Evolutionary conservation across 2,888 invertebrate genomes (phyloP), one percentile per base, ranked within the genome.

Genomic region (Luperina nickerlii): DNA sequence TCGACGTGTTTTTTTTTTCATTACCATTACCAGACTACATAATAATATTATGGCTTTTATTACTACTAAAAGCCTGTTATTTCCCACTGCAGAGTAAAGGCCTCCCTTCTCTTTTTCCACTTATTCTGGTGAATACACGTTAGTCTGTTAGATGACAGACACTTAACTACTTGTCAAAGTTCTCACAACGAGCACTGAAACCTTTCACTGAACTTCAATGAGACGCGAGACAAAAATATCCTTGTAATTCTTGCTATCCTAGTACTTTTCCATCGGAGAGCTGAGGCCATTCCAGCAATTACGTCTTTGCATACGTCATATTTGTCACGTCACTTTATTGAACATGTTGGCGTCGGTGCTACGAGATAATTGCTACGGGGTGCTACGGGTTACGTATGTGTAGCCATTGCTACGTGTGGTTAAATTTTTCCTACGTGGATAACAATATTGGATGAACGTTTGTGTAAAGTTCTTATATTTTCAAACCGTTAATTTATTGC

Each of bases 211-310:
- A 24, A 51, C 24, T 6, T 45, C 11, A 13, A 38, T 7, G n/a
- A 7, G 11, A 48, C 18, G 51, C 32, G 15, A 45, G 0, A 45
- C 0, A 45, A 45, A 45, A 45, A 11, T 11, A 8, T 63, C 38
- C 54, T 71, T 4, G 20, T 27, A 15, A 27, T 15, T 27, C 38
- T 57, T 83, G 73, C 32, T 79, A 8, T 15, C 73, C 75, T 83
- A 54, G 82, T 82, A 78, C 57, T 66, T 42, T 80, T 86, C n/a
- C 48, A 69, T 57, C 65, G 66, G n/a, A 67, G n/a, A 38, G 62
- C 27, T 76, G 76, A 73, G 82, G 66, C 78, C 84, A 81, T 45
- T 62, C 60, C 20, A 18, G 6, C 2, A 20, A 5, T 71, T 66
- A 27, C 66, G 72, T 72, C 65, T 45, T 60, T 32, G 67, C 5